Base-by-base conservation (phyloP, 2,113 vertebrate species). In the Pungitius pungitius region DNA sequence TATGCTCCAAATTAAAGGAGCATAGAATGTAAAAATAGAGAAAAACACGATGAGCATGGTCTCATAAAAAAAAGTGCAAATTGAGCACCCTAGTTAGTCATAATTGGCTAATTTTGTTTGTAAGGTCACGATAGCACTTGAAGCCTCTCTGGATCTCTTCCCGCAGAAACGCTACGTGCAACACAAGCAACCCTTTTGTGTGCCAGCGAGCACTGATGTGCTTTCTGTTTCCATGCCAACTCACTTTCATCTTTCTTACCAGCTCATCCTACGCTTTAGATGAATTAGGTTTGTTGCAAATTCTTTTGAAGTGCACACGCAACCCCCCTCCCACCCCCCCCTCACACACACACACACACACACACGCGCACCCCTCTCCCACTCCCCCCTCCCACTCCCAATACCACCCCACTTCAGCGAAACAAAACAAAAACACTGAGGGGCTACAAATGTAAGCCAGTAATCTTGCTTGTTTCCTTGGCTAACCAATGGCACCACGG, bases 201-300 rank as follows among this genome's bases (percentile, higher is more conserved):
- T 91, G 90, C 91, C 91, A 91, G 82, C 84, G 77, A 88, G 90
- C 90, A 82, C 90, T 90, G 92, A 93, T 94, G 93, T 94, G 93
- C 93, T 95, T 95, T 95, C 94, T 92, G 94, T 95, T 94, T 94
- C 94, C 93, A 94, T 95, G 93, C 93, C 94, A 94, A 95, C 94
- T 91, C 92, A 94, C 94, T 94, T 94, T 94, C 94, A 94, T 94
- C 94, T 94, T 94, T 94, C 93, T 94, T 95, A 94, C 93, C 92
- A 94, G 93, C 93, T 94, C 93, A 93, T 95, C 93, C 94, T 94
- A 93, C 90, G 93, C 94, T 94, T 90, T 91, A 93, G 92, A 94
- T 95, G 93, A 94, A 94, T 95, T 95, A 94, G 93, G 93, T 95
- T 94, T 94, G 93, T 95, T 94, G 93, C 93, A 94, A 93, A 94